Conservation (phyloP, 2,797 vertebrate genomes). For the Cercopithecus petaurista region DNA sequence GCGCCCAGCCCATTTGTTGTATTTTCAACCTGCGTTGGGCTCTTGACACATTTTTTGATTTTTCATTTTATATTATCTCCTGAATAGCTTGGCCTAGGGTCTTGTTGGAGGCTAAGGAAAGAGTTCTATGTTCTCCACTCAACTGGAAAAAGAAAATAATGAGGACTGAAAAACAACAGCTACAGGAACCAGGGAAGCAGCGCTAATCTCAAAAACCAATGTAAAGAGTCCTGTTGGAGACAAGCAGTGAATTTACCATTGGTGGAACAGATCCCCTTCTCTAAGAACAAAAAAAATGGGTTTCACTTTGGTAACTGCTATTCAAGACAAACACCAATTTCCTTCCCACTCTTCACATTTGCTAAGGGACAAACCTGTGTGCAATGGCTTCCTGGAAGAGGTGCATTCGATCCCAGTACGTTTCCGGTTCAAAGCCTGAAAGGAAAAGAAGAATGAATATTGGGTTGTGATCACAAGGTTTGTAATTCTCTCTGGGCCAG, state of each 20-base stretch:
- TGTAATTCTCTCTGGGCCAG: background rate
- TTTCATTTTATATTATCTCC: background rate
- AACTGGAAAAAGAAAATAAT: background rate
- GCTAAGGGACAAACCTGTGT: constrained; percentile 87
- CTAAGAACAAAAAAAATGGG: background rate
- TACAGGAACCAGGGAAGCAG: background rate
- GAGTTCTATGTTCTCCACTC: background rate
- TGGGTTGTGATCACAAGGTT: background rate
- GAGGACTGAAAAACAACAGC: background rate
- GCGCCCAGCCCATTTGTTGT: background rate
- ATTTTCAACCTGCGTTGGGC: background rate
- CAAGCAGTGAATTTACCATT: background rate
- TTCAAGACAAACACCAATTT: background rate
- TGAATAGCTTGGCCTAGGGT: background rate
- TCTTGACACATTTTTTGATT: background rate
- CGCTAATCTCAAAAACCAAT: background rate
- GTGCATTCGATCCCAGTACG: constrained; percentile 98
- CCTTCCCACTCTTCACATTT: background rate
- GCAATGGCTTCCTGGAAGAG: constrained; percentile 97
- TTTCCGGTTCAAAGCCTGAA: constrained; percentile 96
- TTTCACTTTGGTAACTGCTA: background rate
- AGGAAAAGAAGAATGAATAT: constrained; percentile 47
- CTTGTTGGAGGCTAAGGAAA: background rate
- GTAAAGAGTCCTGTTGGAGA: background rate
- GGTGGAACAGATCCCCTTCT: background rate